Base-by-base conservation (phyloP, 53 echinoderm and acorn worm genomes). In the Echinometra lucunter region DNA sequence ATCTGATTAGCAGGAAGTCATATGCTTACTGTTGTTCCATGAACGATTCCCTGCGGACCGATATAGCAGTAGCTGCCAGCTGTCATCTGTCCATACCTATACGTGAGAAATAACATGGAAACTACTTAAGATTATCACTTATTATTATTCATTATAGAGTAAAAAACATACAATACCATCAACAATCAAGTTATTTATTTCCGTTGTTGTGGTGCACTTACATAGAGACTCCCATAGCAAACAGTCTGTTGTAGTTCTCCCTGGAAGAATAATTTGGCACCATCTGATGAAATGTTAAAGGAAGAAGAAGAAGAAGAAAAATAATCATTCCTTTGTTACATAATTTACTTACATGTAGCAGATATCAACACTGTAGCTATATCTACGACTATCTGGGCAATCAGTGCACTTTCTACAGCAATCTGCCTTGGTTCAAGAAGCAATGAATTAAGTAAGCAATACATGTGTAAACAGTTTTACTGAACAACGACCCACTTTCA, bases 1-100 rank as follows among this genome's bases (percentile, higher is more conserved):
- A 80, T 6, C 80, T 21, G 42, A 80, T 42, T 47, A 11, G 83
- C 45, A 83, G 49, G 27, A 47, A 37, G 3, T 2, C 0, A 34
- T 16, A 25, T 9, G 93, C 96, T 96, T 94, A 98, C 98, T 34
- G 98, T 98, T 4, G 98, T 98, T 57, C 98, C 98, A 95, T 98
- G 98, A 15, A 98, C 98, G 67, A 98, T 98, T 44, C 98, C 98
- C 91, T 98, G 98, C 1, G 98, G 98, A 44, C 98, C 98, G 92
- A 98, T 98, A 89, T 98, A 98, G 27, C 98, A 97, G 90, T 97
- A 98, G 82, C 98, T 98, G 1, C 98, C 98, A 32, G 98, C 98
- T 37, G 98, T 98, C 98, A 98, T 98, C 92, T 98, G 98, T 3
- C 98, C 98, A 96, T 98, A 98, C 98, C 98, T 98, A 75, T 4